phyloP scores from a whole-genome alignment of 2,797 vertebrate species.

The Triplophysa yarkandensis region DNA sequence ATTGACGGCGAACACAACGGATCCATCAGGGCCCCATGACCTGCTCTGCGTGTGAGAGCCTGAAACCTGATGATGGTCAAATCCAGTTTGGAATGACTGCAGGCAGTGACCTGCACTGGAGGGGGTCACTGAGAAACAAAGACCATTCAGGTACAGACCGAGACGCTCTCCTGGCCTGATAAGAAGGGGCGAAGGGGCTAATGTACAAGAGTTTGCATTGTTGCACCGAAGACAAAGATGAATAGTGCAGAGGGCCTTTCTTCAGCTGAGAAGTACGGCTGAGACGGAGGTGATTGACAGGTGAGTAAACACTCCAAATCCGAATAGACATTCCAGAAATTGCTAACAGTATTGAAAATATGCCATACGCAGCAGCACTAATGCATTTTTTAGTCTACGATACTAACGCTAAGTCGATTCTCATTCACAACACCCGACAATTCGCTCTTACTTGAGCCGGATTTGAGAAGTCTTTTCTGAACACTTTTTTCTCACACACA shows the following conservation, averaged over 20 bases:
- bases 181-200: slow-evolving; percentile 64
- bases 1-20: slow-evolving; percentile 49
- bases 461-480: not conserved
- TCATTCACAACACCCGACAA: slow-evolving; percentile 47
- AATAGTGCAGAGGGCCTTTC: slow-evolving; percentile 46
- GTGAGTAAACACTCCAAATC: slow-evolving; percentile 75
- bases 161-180: slow-evolving; percentile 69
- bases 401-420: slow-evolving; percentile 66
- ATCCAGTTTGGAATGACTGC: slow-evolving; percentile 73
- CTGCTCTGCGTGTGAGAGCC: slow-evolving; percentile 53
- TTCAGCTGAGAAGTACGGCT: slow-evolving; percentile 28
- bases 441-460: slow-evolving; percentile 8
- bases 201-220: slow-evolving; percentile 69
- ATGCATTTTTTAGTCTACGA: slow-evolving; percentile 70
- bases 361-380: slow-evolving; percentile 61
- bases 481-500: not conserved
- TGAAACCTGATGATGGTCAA: slow-evolving; percentile 74
- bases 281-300: slow-evolving; percentile 66
- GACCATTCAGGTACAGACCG: slow-evolving; percentile 77
- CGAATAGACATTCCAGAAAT: slow-evolving; percentile 72
- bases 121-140: slow-evolving; percentile 73
- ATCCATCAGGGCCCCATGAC: slow-evolving; percentile 43
- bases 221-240: slow-evolving; percentile 53
- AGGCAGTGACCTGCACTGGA: slow-evolving; percentile 72
- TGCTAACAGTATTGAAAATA: slow-evolving; percentile 68